Evolutionary conservation across 1,140 invertebrate genomes (phyloP).

Genomic region (Drosophila pruinosa): DNA sequence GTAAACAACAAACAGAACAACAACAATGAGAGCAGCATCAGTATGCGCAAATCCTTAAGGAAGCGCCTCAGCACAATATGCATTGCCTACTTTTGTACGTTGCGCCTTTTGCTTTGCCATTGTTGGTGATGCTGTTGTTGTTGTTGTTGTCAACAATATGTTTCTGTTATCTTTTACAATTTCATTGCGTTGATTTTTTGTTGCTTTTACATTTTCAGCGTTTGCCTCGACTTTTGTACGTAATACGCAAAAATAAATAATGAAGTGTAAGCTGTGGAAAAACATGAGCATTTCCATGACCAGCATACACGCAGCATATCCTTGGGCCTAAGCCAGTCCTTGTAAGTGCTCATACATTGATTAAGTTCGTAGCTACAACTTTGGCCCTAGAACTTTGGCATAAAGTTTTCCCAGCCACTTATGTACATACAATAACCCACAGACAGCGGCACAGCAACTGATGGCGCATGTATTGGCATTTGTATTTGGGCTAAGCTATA

Average conservation of each 20-base stretch:
- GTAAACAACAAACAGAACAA: conserved; percentile 14
- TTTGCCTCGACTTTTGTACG: neutral
- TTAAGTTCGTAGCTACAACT: conserved; percentile 52
- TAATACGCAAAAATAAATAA: conserved; percentile 62
- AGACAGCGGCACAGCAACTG: conserved; percentile 23
- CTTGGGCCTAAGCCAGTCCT: conserved; percentile 50
- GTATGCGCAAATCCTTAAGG: conserved; percentile 27
- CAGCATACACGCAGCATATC: conserved; percentile 19
- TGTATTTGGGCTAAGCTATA: conserved; percentile 66
- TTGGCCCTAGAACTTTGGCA: conserved; percentile 54
- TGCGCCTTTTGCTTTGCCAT: conserved; percentile 14
- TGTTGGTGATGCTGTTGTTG: conserved; percentile 28
- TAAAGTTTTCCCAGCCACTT: conserved; percentile 71
- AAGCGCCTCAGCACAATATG: conserved; percentile 31
- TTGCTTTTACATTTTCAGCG: neutral
- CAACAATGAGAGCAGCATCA: conserved; percentile 16
- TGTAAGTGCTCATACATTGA: conserved; percentile 68
- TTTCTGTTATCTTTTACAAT: conserved; percentile 78
- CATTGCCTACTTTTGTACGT: conserved; percentile 65
- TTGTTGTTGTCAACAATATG: conserved; percentile 72
- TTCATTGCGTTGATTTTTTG: conserved; percentile 52
- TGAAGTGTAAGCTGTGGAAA: conserved; percentile 55
- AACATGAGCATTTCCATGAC: conserved; percentile 12
- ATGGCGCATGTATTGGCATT: conserved; percentile 62
- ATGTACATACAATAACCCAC: conserved; percentile 50